Percentiles rank a stretch among this genome's conserved stretches.
Conservation (phyloP, 2,888 invertebrate species). For the Drosophila suboccidentalis region DNA sequence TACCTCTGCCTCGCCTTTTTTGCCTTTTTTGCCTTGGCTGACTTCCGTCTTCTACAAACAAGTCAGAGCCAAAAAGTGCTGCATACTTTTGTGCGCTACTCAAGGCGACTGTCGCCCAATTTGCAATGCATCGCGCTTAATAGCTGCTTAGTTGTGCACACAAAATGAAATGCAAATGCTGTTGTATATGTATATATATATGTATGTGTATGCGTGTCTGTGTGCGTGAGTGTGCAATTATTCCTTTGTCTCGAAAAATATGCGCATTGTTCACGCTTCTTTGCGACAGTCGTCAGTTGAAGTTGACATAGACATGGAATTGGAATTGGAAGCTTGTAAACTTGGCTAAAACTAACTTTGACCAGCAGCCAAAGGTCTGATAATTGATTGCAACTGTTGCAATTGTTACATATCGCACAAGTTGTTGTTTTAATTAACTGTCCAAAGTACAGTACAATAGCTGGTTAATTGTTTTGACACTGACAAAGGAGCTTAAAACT, state of each 20-base stretch:
- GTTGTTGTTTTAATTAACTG: slow-evolving; percentile 64
- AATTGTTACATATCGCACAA: slow-evolving; percentile 34
- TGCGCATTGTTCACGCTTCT: slow-evolving; percentile 43
- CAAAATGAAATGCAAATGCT: slow-evolving; percentile 5
- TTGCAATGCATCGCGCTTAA: slow-evolving; percentile 63
- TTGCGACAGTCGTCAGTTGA: slow-evolving; percentile 30
- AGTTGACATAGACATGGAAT: slow-evolving; percentile 24
- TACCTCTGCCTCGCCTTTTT: background rate
- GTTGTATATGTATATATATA: background rate
- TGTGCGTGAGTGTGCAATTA: slow-evolving; percentile 61
- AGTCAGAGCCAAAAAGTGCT: slow-evolving; percentile 45
- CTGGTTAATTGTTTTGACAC: slow-evolving; percentile 40
- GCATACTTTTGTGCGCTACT: slow-evolving; percentile 58
- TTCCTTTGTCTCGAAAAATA: slow-evolving; percentile 62
- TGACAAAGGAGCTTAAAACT: slow-evolving; percentile 59
- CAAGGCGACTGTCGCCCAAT: slow-evolving; percentile 71
- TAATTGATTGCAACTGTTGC: slow-evolving; percentile 18
- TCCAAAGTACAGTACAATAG: slow-evolving; percentile 15
- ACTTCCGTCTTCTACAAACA: slow-evolving; percentile 49
- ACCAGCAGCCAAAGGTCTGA: slow-evolving; percentile 29
- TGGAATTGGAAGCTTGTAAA: background rate
- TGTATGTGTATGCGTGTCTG: slow-evolving; percentile 12
- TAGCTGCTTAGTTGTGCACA: slow-evolving; percentile 66
- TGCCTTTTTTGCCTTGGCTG: slow-evolving; percentile 12
- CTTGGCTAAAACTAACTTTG: slow-evolving; percentile 31